Percentiles rank a stretch among this genome's conserved stretches.
Evolutionary conservation across 2,113 vertebrate genomes (phyloP).

Genomic region (Passerina amoena): DNA sequence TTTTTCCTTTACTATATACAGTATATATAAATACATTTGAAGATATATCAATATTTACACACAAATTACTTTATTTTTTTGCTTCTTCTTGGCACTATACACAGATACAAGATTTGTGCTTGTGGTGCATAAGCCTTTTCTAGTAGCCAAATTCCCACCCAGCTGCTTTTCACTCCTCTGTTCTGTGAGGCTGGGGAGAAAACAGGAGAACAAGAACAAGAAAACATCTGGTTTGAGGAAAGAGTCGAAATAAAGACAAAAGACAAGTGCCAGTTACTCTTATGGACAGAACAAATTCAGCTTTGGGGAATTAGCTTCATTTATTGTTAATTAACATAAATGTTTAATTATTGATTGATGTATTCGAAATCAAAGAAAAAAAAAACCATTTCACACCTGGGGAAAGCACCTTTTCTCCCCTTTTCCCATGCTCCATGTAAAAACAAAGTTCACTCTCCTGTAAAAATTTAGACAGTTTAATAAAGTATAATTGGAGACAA

Average conservation of each 20-base stretch:
- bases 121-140: neutral
- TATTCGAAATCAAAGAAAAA: neutral
- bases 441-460: neutral
- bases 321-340: neutral
- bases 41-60: neutral
- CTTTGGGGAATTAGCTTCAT: neutral
- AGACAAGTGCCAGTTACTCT: neutral
- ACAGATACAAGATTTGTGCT: neutral
- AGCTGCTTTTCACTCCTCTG: neutral
- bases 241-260: fast-evolving
- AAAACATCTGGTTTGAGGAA: neutral
- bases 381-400: neutral
- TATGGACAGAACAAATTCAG: fast-evolving
- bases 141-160: neutral
- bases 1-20: neutral
- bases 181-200: neutral
- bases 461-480: neutral
- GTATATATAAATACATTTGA: neutral
- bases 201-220: neutral
- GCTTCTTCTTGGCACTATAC: neutral
- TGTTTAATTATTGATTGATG: neutral
- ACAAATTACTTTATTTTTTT: neutral
- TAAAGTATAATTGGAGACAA: neutral
- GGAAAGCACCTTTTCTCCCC: neutral
- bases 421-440: neutral